Conservation (phyloP, 2,797 vertebrate species). For the Aulostomus chinensis region DNA sequence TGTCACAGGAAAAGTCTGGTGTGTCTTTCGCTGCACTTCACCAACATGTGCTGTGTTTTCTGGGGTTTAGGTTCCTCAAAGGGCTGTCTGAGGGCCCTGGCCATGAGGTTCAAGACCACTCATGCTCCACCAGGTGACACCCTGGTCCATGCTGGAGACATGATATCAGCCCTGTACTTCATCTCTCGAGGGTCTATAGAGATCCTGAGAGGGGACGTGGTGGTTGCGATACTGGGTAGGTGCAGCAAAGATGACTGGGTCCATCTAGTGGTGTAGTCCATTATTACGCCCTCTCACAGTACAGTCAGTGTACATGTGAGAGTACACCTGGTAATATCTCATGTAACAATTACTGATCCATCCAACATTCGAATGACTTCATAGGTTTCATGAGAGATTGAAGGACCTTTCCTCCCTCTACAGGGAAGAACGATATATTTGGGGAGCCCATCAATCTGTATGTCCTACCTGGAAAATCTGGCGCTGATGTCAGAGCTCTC, state of each 20-base stretch:
- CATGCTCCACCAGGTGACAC: constrained; percentile 91
- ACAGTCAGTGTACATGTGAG: too few relatives aligned
- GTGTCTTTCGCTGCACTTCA: too few relatives aligned
- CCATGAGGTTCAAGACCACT: constrained; percentile 92
- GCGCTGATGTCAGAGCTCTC: constrained; percentile 86
- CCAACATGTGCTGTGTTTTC: not conserved
- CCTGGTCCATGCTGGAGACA: constrained; percentile 88
- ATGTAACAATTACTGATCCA: too few relatives aligned
- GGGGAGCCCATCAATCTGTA: constrained; percentile 88
- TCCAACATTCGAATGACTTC: too few relatives aligned
- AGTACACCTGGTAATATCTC: too few relatives aligned
- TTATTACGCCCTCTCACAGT: too few relatives aligned
- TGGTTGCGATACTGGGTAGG: constrained; percentile 89
- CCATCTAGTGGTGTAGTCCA: too few relatives aligned
- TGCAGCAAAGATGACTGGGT: too few relatives aligned
- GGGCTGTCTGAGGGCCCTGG: constrained; percentile 89
- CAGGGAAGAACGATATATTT: constrained; percentile 92
- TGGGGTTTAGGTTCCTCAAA: constrained; percentile 79
- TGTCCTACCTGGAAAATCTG: constrained; percentile 86
- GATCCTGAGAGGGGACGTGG: constrained; percentile 87
- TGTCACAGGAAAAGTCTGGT: too few relatives aligned
- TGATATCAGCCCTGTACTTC: constrained; percentile 91
- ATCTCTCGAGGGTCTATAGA: constrained; percentile 92
- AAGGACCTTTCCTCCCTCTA: not conserved
- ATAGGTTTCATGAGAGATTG: too few relatives aligned